These are phyloP conservation scores for Philopotamus ludificatus DNA, from an alignment of 1,140 invertebrate genomes.

Conservation along the genomic window DNA sequence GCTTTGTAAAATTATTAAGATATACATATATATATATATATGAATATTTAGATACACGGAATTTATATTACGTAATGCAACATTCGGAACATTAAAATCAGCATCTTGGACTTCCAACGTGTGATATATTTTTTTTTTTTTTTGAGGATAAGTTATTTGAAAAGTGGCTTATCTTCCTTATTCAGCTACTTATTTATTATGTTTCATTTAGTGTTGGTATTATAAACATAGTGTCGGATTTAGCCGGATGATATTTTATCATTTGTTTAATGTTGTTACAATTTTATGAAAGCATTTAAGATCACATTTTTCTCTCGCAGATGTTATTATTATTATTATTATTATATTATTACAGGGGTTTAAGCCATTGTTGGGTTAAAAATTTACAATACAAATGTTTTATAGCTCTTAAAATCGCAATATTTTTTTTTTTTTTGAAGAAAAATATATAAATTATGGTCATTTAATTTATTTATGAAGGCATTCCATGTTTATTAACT, in stretches of 20 bases:
- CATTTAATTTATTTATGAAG: constrained; percentile 40
- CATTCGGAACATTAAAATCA: no score
- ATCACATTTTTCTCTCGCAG: background rate
- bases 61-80: background rate
- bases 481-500: constrained; percentile 40
- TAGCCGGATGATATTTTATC: constrained; percentile 31
- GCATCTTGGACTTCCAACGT: constrained; percentile 13
- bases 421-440: constrained; percentile 31
- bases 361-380: constrained; percentile 27
- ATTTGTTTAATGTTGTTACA: constrained; percentile 28
- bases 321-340: constrained; percentile 31
- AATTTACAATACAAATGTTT: constrained; percentile 15
- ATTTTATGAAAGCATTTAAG: constrained; percentile 13
- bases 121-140: no score
- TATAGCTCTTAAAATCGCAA: constrained; percentile 26
- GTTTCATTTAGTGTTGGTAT: background rate
- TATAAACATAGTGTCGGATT: constrained; percentile 11
- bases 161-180: background rate
- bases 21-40: background rate
- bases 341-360: constrained; percentile 19
- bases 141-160: constrained; percentile 14
- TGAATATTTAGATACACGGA: background rate
- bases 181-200: constrained; percentile 3
- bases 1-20: background rate
- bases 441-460: constrained; percentile 26